phyloP scores from a whole-genome alignment of 2,888 invertebrate genomes.

The Mythimna impura region DNA sequence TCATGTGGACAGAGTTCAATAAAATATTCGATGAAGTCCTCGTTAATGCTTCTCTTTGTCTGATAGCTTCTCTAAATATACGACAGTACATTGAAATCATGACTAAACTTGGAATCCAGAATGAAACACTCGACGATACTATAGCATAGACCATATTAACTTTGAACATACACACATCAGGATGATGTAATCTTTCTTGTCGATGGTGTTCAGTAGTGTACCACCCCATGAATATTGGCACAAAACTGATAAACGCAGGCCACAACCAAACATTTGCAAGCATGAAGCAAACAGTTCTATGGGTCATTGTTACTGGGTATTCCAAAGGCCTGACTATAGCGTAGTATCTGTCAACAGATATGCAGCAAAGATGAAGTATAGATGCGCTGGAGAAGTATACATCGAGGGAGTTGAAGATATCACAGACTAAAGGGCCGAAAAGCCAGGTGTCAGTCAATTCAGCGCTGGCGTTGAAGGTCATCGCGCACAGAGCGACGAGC shows the following conservation, averaged over 20 bases:
- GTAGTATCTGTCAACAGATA: conserved; percentile 97
- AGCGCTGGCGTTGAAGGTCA: conserved; percentile 98
- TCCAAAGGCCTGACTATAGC: conserved; percentile 97
- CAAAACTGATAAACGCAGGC: conserved; percentile 97
- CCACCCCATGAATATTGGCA: conserved; percentile 98
- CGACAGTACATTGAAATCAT: conserved; percentile 98
- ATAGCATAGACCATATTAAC: conserved; percentile 97
- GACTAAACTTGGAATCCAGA: conserved; percentile 97
- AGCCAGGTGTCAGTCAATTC: conserved; percentile 96
- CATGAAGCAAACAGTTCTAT: conserved; percentile 95
- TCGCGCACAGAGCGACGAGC: conserved; percentile 97
- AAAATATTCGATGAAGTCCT: conserved; percentile 96
- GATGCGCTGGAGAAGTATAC: conserved; percentile 98
- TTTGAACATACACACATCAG: conserved; percentile 95
- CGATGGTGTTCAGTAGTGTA: conserved; percentile 96
- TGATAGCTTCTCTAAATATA: conserved; percentile 95
- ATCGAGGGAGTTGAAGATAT: conserved; percentile 98
- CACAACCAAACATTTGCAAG: conserved; percentile 97
- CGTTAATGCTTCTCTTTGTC: conserved; percentile 95
- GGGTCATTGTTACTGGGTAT: conserved; percentile 97
- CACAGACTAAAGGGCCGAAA: conserved; percentile 97
- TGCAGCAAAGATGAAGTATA: conserved; percentile 98
- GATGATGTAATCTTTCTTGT: conserved; percentile 91
- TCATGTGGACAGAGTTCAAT: conserved; percentile 95
- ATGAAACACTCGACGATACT: conserved; percentile 96